Evolutionary conservation across 2,113 vertebrate genomes (phyloP).

Genomic region (Cichladusa arquata): DNA sequence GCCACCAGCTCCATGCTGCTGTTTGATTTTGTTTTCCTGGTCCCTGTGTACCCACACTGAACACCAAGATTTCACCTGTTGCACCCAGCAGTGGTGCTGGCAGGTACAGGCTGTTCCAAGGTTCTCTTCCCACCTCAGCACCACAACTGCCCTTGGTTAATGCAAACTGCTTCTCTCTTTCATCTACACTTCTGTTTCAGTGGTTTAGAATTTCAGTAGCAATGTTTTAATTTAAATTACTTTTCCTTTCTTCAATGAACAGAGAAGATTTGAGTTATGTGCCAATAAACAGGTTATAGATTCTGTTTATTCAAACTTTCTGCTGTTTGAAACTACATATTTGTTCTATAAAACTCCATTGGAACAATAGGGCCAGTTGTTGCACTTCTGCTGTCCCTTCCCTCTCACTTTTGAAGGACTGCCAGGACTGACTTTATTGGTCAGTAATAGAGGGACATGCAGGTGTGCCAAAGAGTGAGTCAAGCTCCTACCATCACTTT

Average conservation of each 20-base stretch:
- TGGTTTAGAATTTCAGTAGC: neutral
- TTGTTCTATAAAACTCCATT: neutral
- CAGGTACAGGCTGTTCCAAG: accelerated
- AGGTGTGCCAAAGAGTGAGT: neutral
- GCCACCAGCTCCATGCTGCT: accelerated
- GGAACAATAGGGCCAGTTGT: neutral
- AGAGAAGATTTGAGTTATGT: neutral
- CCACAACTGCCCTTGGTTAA: neutral
- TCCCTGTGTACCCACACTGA: neutral
- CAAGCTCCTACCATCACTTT: neutral
- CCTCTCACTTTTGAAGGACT: neutral
- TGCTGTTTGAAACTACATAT: neutral
- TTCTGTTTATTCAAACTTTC: neutral
- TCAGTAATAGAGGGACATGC: neutral
- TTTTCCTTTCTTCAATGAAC: neutral
- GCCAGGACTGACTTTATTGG: neutral
- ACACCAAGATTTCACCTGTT: neutral
- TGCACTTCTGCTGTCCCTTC: neutral
- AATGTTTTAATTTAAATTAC: neutral
- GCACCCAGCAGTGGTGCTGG: neutral
- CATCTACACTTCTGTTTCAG: neutral
- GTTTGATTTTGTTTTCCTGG: neutral
- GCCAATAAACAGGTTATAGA: neutral
- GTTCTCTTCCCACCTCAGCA: neutral
- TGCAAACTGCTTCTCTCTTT: neutral